Conservation (phyloP, 2,888 invertebrate species). For the Bellardia bayeri region DNA sequence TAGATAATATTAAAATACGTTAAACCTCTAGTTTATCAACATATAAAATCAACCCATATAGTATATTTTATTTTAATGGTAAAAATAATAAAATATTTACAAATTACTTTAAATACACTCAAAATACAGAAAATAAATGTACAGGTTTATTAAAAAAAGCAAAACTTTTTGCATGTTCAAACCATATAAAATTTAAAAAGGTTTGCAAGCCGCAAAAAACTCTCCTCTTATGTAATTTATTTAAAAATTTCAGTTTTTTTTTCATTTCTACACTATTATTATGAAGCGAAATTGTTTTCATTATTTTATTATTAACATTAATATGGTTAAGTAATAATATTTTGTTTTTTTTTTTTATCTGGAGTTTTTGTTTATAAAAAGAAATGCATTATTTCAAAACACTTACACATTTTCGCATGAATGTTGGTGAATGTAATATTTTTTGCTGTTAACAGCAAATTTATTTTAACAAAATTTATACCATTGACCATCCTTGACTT, state of each 20-base stretch:
- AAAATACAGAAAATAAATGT: not conserved
- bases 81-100: not conserved
- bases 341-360: not conserved
- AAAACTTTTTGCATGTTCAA: slow-evolving; percentile 30
- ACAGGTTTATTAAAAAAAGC: not conserved
- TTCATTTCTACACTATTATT: not conserved
- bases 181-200: slow-evolving; percentile 26
- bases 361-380: slow-evolving; percentile 8
- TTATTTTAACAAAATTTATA: slow-evolving; percentile 45
- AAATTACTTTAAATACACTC: not conserved
- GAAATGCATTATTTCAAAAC: slow-evolving; percentile 47
- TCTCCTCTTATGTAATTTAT: slow-evolving; percentile 27
- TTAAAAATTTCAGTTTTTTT: not conserved
- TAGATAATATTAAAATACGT: too few relatives aligned
- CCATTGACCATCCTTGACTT: slow-evolving; percentile 71
- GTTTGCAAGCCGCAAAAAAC: not conserved
- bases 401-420: slow-evolving; percentile 1
- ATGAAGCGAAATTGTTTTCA: slow-evolving; percentile 27
- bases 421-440: not conserved
- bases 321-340: slow-evolving; percentile 35
- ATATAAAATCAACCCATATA: not conserved
- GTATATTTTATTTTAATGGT: not conserved
- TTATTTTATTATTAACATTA: slow-evolving; percentile 32
- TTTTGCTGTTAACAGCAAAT: not conserved
- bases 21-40: too few relatives aligned